These are phyloP conservation scores for Sardina pilchardus DNA, from an alignment of 2,113 vertebrate species.

Conservation along the genomic window DNA sequence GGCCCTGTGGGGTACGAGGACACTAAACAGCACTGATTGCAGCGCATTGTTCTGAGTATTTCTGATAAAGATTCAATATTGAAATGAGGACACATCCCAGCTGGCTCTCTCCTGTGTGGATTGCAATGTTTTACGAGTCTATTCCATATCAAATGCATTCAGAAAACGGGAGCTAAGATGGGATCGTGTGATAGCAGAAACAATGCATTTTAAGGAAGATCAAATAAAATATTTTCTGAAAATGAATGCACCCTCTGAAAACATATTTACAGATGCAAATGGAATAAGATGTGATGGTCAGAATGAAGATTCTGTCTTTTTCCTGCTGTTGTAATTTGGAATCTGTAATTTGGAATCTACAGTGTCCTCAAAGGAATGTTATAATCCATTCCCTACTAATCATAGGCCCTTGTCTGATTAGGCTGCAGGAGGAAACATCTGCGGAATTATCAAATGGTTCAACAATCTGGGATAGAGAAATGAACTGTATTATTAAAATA, in stretches of 20 bases:
- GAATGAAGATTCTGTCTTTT: neutral
- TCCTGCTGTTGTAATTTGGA: neutral
- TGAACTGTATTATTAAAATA: no score
- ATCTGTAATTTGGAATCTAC: neutral
- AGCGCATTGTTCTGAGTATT: conserved; percentile 59
- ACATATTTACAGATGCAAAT: neutral
- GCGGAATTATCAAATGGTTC: neutral
- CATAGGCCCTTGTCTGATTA: neutral
- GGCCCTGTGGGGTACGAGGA: conserved; percentile 42
- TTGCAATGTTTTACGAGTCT: neutral
- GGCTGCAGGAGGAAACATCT: neutral
- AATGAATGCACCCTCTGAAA: neutral
- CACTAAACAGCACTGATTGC: conserved; percentile 65
- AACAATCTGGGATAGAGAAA: neutral
- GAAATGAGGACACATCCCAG: conserved; percentile 60
- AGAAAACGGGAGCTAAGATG: neutral
- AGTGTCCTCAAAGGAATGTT: neutral
- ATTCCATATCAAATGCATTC: neutral
- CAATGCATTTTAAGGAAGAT: neutral
- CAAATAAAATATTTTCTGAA: neutral
- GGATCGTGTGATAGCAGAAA: neutral
- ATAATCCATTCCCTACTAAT: neutral
- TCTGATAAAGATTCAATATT: conserved; percentile 73
- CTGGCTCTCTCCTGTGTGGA: conserved; percentile 26
- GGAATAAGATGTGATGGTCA: no score